A percentile compares a stretch with the other conserved stretches of the same genome.
Evolutionary conservation across 2,113 vertebrate species (phyloP).

Genomic region (Tenebrosternarchus preto): DNA sequence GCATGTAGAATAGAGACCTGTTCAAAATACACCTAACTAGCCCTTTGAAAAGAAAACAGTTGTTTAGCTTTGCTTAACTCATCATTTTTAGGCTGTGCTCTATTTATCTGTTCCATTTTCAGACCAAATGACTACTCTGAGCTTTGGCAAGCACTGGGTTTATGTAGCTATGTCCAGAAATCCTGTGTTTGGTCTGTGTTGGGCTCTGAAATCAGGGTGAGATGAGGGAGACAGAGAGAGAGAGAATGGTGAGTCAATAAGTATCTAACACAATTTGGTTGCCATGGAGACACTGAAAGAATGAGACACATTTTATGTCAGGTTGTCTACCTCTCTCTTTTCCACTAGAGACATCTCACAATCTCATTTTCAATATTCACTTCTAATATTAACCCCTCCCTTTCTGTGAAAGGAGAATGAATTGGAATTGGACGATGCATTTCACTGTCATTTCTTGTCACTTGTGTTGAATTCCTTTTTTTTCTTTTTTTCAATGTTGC

Average conservation of each 20-base stretch:
- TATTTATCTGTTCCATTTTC: too few species aligned
- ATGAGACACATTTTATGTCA: conserved; percentile 55
- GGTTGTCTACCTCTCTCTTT: conserved; percentile 63
- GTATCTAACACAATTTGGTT: conserved; percentile 74
- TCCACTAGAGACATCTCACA: conserved; percentile 27
- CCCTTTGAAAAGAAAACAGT: not conserved
- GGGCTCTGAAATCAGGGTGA: too few species aligned
- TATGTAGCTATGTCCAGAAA: too few species aligned
- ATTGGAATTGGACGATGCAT: too few species aligned
- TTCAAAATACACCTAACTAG: not conserved
- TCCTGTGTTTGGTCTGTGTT: too few species aligned
- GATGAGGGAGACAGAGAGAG: conserved; percentile 15
- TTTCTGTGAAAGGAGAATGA: too few species aligned
- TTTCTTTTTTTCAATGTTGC: not conserved
- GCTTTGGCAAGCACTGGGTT: too few species aligned
- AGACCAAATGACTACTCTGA: too few species aligned
- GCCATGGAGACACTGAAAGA: conserved; percentile 73
- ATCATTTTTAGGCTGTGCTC: too few species aligned
- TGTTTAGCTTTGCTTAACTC: not conserved
- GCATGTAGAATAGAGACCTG: not conserved
- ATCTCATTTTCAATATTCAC: conserved; percentile 15
- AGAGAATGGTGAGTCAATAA: conserved; percentile 63
- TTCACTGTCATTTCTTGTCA: too few species aligned
- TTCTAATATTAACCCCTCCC: too few species aligned
- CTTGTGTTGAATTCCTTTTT: not conserved